These are phyloP conservation scores for Crocidura indochinensis DNA, from an alignment of 2,797 vertebrate species.

Conservation along the genomic window DNA sequence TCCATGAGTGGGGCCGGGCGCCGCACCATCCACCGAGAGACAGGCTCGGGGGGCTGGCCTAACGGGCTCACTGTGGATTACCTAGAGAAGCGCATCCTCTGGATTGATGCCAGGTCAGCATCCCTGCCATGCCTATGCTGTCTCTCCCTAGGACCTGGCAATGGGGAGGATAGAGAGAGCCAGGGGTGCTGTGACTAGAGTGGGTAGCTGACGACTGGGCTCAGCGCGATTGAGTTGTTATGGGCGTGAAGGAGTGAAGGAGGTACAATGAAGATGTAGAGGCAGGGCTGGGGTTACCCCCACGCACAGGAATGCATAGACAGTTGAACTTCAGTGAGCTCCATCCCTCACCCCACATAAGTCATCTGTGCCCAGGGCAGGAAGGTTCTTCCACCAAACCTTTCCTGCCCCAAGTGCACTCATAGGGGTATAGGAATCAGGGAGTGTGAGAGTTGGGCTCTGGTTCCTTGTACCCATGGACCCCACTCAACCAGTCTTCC, in stretches of 20 bases:
- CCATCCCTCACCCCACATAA: too few species aligned
- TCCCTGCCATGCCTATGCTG: neutral
- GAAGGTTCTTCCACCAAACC: neutral
- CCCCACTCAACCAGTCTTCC: accelerated
- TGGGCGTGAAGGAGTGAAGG: neutral
- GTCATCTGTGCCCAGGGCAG: too few species aligned
- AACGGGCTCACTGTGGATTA: slow-evolving; percentile 99
- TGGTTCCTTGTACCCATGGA: neutral
- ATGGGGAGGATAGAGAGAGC: neutral
- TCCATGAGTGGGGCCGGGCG: slow-evolving; percentile 98
- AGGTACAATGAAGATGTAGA: neutral
- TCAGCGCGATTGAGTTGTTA: too few species aligned
- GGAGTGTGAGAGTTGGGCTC: neutral
- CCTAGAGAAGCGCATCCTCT: slow-evolving; percentile 97
- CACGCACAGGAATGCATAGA: neutral
- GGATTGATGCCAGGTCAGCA: slow-evolving; percentile 97
- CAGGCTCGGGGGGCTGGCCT: slow-evolving; percentile 97
- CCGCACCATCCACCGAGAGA: slow-evolving; percentile 97
- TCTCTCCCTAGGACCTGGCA: too few species aligned
- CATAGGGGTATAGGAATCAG: neutral
- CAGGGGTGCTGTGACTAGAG: neutral
- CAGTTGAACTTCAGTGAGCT: too few species aligned
- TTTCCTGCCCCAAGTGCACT: neutral
- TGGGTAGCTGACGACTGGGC: neutral
- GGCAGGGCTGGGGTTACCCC: neutral